phyloP scores from a whole-genome alignment of 2,113 vertebrate species.

The Cercocebus atys region DNA sequence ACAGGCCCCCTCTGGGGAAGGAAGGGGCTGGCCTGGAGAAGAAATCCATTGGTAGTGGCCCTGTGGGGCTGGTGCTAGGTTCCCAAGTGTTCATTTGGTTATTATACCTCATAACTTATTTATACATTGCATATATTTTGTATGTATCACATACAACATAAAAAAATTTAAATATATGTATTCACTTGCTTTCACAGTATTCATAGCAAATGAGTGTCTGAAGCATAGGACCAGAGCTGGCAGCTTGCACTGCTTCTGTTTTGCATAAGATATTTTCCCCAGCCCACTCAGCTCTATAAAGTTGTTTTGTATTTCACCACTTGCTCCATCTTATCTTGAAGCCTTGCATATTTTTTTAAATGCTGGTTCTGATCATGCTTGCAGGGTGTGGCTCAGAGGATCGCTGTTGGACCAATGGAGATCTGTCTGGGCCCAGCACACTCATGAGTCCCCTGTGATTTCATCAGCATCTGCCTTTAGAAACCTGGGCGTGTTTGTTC shows the following conservation, averaged over 20 bases:
- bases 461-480: not conserved
- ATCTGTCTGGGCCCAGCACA: not conserved
- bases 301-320: constrained; percentile 56
- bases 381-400: not conserved
- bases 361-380: not conserved
- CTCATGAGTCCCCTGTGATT: not conserved
- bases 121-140: constrained; percentile 60
- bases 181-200: constrained; percentile 72
- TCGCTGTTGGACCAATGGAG: not conserved
- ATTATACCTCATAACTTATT: constrained; percentile 49
- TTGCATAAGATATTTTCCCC: constrained; percentile 63
- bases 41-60: not conserved
- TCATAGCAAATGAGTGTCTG: constrained; percentile 75
- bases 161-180: constrained; percentile 65
- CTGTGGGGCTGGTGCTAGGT: not conserved
- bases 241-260: constrained; percentile 58
- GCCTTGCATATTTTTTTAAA: constrained; percentile 7
- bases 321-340: constrained; percentile 48
- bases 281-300: constrained; percentile 61
- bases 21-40: not conserved
- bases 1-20: accelerated
- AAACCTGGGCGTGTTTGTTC: not conserved
- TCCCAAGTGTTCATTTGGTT: constrained; percentile 47
- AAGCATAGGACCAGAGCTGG: constrained; percentile 65
- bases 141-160: constrained; percentile 68